These are phyloP conservation scores for Gymnoscopelus braueri DNA, from an alignment of 2,797 vertebrate species.

Conservation along the genomic window DNA sequence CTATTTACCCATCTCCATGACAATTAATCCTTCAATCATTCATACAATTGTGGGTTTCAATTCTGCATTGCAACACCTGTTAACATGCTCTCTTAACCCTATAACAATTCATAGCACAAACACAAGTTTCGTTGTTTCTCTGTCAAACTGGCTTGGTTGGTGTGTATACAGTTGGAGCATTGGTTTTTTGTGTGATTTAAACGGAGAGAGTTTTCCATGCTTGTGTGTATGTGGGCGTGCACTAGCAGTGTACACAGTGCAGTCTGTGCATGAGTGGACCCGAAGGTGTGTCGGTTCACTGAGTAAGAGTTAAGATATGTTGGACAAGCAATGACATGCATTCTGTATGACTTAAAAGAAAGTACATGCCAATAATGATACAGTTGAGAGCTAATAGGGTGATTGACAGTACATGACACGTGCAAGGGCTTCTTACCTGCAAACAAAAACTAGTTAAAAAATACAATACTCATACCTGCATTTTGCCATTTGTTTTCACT, in stretches of 20 bases:
- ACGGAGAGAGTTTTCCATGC: background rate
- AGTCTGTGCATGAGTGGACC: background rate
- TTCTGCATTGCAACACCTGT: background rate
- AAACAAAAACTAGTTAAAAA: too few relatives aligned
- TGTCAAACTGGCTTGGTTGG: conserved; percentile 27
- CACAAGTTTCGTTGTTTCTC: background rate
- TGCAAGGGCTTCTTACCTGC: background rate
- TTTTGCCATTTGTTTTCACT: too few relatives aligned
- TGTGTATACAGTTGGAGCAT: background rate
- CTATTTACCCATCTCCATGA: background rate
- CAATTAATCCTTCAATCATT: too few relatives aligned
- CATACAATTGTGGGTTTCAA: too few relatives aligned
- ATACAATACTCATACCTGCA: too few relatives aligned
- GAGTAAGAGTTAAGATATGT: conserved; percentile 21
- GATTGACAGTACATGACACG: background rate
- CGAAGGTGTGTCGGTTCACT: conserved; percentile 26
- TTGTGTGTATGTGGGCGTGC: background rate
- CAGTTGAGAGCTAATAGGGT: background rate
- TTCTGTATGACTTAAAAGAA: too few relatives aligned
- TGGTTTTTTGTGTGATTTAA: too few relatives aligned
- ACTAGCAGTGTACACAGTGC: background rate
- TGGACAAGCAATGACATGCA: conserved; percentile 37
- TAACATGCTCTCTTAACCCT: conserved; percentile 6
- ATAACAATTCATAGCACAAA: background rate
- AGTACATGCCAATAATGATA: background rate